Conservation (phyloP, 2,888 invertebrate genomes). For the Hydraecia micacea region DNA sequence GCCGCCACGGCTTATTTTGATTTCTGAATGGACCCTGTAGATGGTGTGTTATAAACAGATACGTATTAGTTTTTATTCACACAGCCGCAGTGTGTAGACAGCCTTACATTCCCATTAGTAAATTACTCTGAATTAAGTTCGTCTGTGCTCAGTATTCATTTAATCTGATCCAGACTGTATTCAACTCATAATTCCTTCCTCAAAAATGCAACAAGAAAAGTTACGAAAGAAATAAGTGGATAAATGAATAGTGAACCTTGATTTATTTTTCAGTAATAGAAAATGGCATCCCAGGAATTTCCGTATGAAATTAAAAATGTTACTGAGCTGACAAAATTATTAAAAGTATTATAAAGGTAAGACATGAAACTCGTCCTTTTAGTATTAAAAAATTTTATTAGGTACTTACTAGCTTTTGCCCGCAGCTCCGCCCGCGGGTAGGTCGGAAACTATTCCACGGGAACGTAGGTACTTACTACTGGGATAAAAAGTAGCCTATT, state of each 20-base stretch:
- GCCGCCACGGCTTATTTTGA: too few relatives aligned
- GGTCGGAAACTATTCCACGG: too few relatives aligned
- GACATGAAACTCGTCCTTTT: background rate
- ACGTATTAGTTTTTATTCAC: too few relatives aligned
- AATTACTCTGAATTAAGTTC: background rate
- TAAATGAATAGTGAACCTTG: background rate
- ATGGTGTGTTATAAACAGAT: too few relatives aligned
- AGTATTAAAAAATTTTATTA: background rate
- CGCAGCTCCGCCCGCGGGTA: too few relatives aligned
- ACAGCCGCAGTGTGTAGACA: background rate
- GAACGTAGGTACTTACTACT: too few relatives aligned
- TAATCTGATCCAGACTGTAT: background rate
- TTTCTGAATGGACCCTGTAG: too few relatives aligned
- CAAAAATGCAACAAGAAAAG: background rate
- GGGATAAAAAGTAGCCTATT: too few relatives aligned
- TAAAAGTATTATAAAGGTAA: conserved; percentile 81
- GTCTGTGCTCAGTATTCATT: background rate
- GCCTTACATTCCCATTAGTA: background rate
- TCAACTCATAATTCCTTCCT: background rate
- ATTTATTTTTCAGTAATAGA: conserved; percentile 8
- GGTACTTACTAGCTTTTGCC: too few relatives aligned
- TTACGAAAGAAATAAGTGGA: background rate
- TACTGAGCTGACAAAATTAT: conserved; percentile 75
- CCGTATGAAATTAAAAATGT: conserved; percentile 74
- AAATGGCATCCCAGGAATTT: conserved; percentile 65